These are phyloP conservation scores for Ptychodera flava DNA, from an alignment of 35 echinoderm and acorn worm species.

Conservation along the genomic window DNA sequence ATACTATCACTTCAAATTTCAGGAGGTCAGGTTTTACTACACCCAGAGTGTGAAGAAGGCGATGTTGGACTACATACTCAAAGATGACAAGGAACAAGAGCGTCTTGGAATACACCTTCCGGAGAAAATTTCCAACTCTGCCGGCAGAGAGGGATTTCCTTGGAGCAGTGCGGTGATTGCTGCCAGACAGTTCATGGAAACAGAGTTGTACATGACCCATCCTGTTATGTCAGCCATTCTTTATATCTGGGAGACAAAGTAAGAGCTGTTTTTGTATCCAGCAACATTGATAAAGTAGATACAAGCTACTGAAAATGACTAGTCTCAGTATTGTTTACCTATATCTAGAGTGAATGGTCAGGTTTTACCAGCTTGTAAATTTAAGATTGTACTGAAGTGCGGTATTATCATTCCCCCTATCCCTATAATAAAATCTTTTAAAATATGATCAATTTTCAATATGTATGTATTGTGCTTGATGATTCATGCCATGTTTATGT, in stretches of 20 bases:
- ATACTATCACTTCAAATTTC: background rate
- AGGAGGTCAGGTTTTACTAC: constrained; percentile 68
- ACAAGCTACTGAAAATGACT: no score
- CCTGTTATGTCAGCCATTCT: constrained; percentile 83
- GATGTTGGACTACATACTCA: constrained; percentile 90
- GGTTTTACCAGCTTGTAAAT: no score
- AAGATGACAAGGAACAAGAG: constrained; percentile 61
- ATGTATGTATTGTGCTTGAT: no score
- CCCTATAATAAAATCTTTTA: no score
- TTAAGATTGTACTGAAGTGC: no score
- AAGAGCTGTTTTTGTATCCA: constrained; percentile 10
- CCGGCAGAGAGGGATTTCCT: constrained; percentile 86
- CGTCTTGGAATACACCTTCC: constrained; percentile 79
- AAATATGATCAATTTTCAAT: no score
- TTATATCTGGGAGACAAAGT: constrained; percentile 94
- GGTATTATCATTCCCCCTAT: no score
- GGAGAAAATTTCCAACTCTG: constrained; percentile 54
- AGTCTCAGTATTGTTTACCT: no score
- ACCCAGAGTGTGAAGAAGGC: constrained; percentile 62
- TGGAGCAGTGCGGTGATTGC: constrained; percentile 70
- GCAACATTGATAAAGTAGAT: no score
- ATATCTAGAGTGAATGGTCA: no score
- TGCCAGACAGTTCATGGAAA: constrained; percentile 68
- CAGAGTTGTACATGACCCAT: constrained; percentile 67
- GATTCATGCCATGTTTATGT: no score